These are phyloP conservation scores for Synergus japonicus DNA, from an alignment of 2,888 invertebrate species.

Conservation along the genomic window DNA sequence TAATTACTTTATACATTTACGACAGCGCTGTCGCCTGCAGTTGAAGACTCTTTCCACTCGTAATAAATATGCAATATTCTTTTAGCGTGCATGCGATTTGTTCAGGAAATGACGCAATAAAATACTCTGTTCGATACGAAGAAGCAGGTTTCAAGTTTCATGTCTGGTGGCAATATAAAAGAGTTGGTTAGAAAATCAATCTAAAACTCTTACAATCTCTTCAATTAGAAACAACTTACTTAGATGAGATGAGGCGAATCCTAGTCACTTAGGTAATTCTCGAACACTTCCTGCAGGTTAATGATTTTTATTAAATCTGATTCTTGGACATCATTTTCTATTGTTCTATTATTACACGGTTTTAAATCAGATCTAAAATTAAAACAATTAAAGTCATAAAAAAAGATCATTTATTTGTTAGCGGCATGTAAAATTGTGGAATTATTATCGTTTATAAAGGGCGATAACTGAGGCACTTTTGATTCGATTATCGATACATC, in stretches of 20 bases:
- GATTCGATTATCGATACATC: constrained; percentile 9
- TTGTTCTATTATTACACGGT: no score
- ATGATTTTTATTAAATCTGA: no score
- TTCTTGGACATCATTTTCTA: no score
- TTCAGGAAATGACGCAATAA: background rate
- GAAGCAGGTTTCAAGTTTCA: background rate
- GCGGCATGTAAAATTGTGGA: background rate
- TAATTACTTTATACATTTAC: constrained; percentile 54
- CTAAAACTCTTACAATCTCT: background rate
- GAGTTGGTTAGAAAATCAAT: background rate
- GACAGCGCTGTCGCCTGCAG: background rate
- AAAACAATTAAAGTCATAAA: no score
- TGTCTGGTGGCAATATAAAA: background rate
- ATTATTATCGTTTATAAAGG: background rate
- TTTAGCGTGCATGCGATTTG: background rate
- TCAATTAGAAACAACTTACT: no score
- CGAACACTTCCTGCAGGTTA: no score
- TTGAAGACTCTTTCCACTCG: background rate
- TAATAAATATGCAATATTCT: background rate
- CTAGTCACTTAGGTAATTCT: no score
- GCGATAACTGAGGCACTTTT: background rate
- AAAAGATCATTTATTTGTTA: no score
- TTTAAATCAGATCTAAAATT: no score
- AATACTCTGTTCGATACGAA: background rate
- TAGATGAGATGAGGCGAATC: no score